Evolutionary conservation across 2,888 invertebrate genomes (phyloP).

Genomic region (Acronicta psi): DNA sequence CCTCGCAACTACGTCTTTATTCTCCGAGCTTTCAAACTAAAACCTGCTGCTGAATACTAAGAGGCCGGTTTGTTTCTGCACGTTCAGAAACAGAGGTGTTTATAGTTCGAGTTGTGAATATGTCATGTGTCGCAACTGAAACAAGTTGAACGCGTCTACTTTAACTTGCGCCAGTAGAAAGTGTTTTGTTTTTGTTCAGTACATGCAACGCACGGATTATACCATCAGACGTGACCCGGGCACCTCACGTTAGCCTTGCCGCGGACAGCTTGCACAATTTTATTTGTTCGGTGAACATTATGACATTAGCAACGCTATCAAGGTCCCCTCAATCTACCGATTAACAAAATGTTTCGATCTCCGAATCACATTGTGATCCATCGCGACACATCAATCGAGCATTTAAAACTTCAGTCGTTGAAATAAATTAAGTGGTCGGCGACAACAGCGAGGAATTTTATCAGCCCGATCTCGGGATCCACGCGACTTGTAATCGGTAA

Average conservation of each 20-base stretch:
- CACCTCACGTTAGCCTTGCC: slow-evolving; percentile 56
- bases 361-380: slow-evolving; percentile 18
- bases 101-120: slow-evolving; percentile 49
- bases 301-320: slow-evolving; percentile 56
- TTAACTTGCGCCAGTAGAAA: slow-evolving; percentile 63
- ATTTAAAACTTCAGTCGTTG: slow-evolving; percentile 27
- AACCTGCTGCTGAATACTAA: slow-evolving; percentile 53
- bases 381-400: slow-evolving; percentile 32
- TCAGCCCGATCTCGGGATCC: slow-evolving; percentile 22
- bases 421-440: slow-evolving; percentile 33
- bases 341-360: slow-evolving; percentile 43
- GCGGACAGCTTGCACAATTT: slow-evolving; percentile 64
- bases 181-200: slow-evolving; percentile 62
- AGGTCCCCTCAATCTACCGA: slow-evolving; percentile 60
- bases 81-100: slow-evolving; percentile 43
- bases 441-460: slow-evolving; percentile 16
- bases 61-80: slow-evolving; percentile 39
- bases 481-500: slow-evolving; percentile 38
- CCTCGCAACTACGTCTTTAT: slow-evolving; percentile 40
- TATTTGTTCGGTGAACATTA: slow-evolving; percentile 52
- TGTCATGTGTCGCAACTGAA: slow-evolving; percentile 61
- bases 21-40: slow-evolving; percentile 48
- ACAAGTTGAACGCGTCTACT: slow-evolving; percentile 56
- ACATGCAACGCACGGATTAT: slow-evolving; percentile 67
- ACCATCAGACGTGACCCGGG: slow-evolving; percentile 61